Percentiles rank a stretch among this genome's conserved stretches.
Conservation (phyloP, 2,113 vertebrate genomes). For the Orientallactaga bullata region DNA sequence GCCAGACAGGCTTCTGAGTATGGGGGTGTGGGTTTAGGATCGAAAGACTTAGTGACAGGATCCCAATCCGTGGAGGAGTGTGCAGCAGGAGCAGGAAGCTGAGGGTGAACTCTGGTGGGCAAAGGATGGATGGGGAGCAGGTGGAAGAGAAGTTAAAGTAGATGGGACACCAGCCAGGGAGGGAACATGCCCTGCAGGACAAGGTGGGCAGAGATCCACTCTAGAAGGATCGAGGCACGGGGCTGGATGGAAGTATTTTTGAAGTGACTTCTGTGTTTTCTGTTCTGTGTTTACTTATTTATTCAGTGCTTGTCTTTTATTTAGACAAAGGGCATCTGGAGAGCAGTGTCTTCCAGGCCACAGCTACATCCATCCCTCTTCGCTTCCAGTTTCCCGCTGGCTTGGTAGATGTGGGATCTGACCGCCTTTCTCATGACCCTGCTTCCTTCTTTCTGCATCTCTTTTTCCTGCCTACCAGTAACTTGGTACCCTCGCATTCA, state of each 20-base stretch:
- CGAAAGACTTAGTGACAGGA: neutral
- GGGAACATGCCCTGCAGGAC: neutral
- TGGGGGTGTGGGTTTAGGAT: neutral
- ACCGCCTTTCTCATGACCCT: too few species aligned
- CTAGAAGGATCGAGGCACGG: neutral
- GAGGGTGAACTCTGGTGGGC: neutral
- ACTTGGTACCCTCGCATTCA: neutral
- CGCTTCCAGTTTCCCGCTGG: accelerated
- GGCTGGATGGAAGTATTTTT: neutral
- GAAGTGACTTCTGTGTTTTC: neutral
- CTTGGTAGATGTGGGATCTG: too few species aligned
- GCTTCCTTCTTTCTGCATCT: neutral
- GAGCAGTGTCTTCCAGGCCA: neutral
- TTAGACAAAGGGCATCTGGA: neutral
- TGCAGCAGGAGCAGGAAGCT: neutral
- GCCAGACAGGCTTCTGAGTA: neutral
- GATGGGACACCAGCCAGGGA: neutral
- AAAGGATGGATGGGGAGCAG: neutral
- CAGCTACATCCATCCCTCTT: neutral
- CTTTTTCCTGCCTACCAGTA: neutral
- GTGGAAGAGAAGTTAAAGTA: neutral
- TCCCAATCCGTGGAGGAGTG: neutral
- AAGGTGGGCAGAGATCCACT: neutral
- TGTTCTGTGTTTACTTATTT: neutral
- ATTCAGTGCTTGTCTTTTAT: neutral